A percentile compares a stretch with the other conserved stretches of the same genome.
phyloP scores from a whole-genome alignment of 1,140 invertebrate genomes.

The Solenopsis fugax region DNA sequence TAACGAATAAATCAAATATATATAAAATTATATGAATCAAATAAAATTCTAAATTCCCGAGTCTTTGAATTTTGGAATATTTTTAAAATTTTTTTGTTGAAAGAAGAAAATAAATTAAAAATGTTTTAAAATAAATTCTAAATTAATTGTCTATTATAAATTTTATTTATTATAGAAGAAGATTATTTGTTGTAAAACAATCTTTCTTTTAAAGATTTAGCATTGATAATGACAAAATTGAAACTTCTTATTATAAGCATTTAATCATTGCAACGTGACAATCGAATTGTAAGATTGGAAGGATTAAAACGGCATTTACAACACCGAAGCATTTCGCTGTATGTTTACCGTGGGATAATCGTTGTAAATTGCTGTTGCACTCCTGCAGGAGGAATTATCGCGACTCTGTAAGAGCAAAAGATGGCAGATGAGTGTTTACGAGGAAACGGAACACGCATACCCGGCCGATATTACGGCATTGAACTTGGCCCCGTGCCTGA shows the following conservation, averaged over 20 bases:
- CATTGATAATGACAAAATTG: neutral
- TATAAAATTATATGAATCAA: neutral
- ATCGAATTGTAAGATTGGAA: conserved; percentile 21
- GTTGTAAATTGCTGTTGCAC: conserved; percentile 28
- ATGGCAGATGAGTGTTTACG: conserved; percentile 55
- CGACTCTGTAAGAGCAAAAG: conserved; percentile 32
- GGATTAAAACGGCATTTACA: conserved; percentile 12
- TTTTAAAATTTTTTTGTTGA: neutral
- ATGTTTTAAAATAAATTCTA: neutral
- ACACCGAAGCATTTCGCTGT: conserved; percentile 10
- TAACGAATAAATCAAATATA: neutral
- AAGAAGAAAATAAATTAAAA: neutral
- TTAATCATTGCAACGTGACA: neutral
- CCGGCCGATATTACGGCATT: conserved; percentile 73
- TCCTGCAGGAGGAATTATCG: conserved; percentile 45
- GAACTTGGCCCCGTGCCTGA: conserved; percentile 81
- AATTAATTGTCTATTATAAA: neutral
- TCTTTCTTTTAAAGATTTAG: neutral
- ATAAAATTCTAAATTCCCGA: neutral
- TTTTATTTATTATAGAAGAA: neutral
- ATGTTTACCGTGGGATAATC: conserved; percentile 30
- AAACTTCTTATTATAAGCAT: conserved; percentile 8
- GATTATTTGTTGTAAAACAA: neutral
- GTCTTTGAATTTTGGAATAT: neutral
- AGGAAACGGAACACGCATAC: conserved; percentile 58